Conservation (phyloP, 2,888 invertebrate species). For the Epiblema foenella region DNA sequence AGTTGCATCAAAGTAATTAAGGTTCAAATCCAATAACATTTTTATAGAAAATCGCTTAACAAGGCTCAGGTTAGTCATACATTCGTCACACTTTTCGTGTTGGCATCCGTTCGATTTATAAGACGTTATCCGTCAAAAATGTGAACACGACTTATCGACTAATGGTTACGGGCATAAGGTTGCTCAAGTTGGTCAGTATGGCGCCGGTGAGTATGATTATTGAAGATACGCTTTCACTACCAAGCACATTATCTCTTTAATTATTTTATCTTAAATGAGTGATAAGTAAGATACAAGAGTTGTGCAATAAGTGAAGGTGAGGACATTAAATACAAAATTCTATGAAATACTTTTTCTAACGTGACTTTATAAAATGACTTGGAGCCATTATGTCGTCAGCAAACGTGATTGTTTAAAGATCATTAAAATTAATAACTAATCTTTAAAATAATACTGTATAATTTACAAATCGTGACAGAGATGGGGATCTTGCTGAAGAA, state of each 20-base stretch:
- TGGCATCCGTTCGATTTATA: too few relatives aligned
- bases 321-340: neutral
- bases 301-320: conserved; percentile 2
- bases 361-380: conserved; percentile 23
- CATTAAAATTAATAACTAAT: conserved; percentile 26
- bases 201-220: too few relatives aligned
- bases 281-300: conserved; percentile 2
- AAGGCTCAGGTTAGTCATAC: too few relatives aligned
- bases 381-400: conserved; percentile 11
- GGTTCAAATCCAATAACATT: too few relatives aligned
- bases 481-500: neutral
- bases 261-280: neutral
- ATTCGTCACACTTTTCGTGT: too few relatives aligned
- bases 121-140: too few relatives aligned
- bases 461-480: neutral
- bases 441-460: neutral
- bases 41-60: too few relatives aligned
- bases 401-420: conserved; percentile 22
- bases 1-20: too few relatives aligned
- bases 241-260: neutral
- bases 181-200: too few relatives aligned
- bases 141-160: too few relatives aligned
- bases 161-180: too few relatives aligned
- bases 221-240: too few relatives aligned
- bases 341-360: conserved; percentile 9